Evolutionary conservation across 2,888 invertebrate species (phyloP).

Genomic region (Rhopalosiphum nymphaeae): DNA sequence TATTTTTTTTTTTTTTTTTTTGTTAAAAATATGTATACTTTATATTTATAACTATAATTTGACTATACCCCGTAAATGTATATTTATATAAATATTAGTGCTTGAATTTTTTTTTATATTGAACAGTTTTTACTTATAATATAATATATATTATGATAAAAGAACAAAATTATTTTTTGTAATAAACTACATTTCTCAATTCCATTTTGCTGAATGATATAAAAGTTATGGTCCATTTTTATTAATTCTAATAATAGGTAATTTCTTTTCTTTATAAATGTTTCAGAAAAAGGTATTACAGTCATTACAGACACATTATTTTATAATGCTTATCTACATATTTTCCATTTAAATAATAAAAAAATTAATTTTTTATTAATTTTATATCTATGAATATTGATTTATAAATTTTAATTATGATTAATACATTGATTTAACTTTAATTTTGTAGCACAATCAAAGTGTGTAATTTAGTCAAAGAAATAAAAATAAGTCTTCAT

Average conservation of each 20-base stretch:
- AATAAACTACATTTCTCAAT: background rate
- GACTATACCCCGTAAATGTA: background rate
- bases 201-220: background rate
- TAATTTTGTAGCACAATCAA: background rate
- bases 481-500: background rate
- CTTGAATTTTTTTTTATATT: background rate
- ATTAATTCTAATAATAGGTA: background rate
- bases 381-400: background rate
- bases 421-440: background rate
- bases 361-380: background rate
- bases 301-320: background rate
- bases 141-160: background rate
- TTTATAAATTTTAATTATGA: background rate
- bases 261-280: background rate
- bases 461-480: background rate
- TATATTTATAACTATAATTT: constrained; percentile 39
- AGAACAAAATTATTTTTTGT: background rate
- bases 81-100: constrained; percentile 26
- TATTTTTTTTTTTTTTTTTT: constrained; percentile 35
- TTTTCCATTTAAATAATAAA: background rate
- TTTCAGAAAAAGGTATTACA: background rate
- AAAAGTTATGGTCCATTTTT: constrained; percentile 17
- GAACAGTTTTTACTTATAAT: background rate
- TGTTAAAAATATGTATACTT: constrained; percentile 40
- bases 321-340: background rate